phyloP scores from a whole-genome alignment of 2,888 invertebrate species.

The Xestia ashworthii region DNA sequence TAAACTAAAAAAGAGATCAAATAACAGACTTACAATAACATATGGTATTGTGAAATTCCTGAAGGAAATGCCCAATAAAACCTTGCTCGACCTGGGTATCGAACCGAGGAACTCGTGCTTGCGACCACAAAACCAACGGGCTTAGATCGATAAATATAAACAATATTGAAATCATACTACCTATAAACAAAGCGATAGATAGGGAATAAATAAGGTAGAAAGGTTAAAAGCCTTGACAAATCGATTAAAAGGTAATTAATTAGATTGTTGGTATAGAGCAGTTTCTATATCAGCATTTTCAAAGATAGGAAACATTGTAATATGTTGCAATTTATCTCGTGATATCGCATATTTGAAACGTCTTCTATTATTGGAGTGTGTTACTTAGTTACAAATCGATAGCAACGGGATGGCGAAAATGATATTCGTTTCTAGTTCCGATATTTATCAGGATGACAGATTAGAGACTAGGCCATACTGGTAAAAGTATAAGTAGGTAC shows the following conservation, averaged over 20 bases:
- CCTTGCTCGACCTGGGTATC: not conserved
- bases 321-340: constrained; percentile 28
- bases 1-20: too few relatives aligned
- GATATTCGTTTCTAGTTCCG: not conserved
- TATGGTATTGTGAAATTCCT: not conserved
- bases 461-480: not conserved
- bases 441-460: not conserved
- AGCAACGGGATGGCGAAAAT: not conserved
- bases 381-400: constrained; percentile 23
- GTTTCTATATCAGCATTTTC: constrained; percentile 25
- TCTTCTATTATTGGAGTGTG: constrained; percentile 26
- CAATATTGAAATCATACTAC: not conserved
- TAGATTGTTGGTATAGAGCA: constrained; percentile 42
- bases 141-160: not conserved
- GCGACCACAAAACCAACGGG: not conserved
- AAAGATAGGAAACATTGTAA: constrained; percentile 9
- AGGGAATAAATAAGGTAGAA: constrained; percentile 75
- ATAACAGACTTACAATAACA: too few relatives aligned
- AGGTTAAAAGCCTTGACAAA: constrained; percentile 29
- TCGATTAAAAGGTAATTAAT: not conserved
- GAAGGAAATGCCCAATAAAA: not conserved
- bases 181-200: not conserved
- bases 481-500: too few relatives aligned
- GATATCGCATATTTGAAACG: constrained; percentile 4
- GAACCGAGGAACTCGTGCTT: not conserved